Percentiles rank a stretch among this genome's conserved stretches.
phyloP scores from a whole-genome alignment of 1,140 invertebrate genomes.

The Aphelenchoides besseyi region DNA sequence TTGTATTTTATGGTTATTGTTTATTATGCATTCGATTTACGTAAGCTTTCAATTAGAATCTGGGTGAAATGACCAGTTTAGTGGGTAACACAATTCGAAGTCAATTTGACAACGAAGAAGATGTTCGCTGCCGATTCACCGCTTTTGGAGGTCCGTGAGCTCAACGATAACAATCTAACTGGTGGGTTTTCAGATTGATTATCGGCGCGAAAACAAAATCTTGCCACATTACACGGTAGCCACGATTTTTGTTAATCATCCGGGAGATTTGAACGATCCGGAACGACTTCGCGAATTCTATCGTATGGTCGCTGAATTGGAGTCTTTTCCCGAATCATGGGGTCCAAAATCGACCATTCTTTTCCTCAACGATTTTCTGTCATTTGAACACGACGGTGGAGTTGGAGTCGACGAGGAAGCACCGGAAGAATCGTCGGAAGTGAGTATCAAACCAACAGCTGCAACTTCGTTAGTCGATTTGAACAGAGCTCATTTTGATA shows the following conservation, averaged over 20 bases:
- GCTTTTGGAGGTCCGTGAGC: constrained; percentile 39
- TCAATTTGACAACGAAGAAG: constrained; percentile 60
- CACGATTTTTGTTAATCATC: constrained; percentile 60
- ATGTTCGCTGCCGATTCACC: constrained; percentile 60
- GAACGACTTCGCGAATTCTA: constrained; percentile 40
- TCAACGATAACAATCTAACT: not conserved
- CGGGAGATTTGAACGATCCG: constrained; percentile 57
- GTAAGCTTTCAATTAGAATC: constrained; percentile 29
- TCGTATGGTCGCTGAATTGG: constrained; percentile 53
- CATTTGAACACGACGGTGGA: constrained; percentile 33
- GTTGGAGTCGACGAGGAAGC: not conserved
- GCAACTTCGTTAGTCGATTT: not conserved
- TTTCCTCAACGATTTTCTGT: constrained; percentile 54
- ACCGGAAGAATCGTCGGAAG: not conserved
- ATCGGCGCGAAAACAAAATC: constrained; percentile 55
- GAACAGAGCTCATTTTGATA: constrained; percentile 6
- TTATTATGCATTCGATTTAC: constrained; percentile 36
- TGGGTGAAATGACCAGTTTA: not conserved
- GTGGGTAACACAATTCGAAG: constrained; percentile 41
- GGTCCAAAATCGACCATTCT: constrained; percentile 35
- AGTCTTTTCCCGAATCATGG: constrained; percentile 51
- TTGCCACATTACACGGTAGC: constrained; percentile 58
- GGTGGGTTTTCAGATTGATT: constrained; percentile 40
- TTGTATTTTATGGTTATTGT: constrained; percentile 32
- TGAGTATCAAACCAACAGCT: not conserved